Evolutionary conservation across 2,888 invertebrate species (phyloP), one percentile per base, ranked within the genome.

Genomic region (Dioctria rufipes): DNA sequence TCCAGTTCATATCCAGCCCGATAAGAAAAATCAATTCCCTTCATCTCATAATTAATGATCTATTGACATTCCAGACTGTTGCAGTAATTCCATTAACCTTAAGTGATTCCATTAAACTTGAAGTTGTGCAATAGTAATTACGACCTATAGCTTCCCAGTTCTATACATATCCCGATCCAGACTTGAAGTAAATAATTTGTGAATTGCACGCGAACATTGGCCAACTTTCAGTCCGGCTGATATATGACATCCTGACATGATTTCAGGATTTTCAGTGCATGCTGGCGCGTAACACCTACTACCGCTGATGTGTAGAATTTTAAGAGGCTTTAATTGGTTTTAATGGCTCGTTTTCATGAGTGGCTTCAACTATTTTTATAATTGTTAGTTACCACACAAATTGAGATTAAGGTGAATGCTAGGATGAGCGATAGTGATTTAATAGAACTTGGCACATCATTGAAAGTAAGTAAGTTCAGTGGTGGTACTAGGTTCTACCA

Each of bases 181-280:
- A 61, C 37, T 5, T 5, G n/a, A 61, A 25, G 8, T 8, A 60
- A 60, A 60, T 39, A 61, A 61, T 61, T 61, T 3, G 37, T 11
- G 39, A 39, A 39, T 61, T 61, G 37, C 61, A 61, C 61, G 61
- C 61, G 3, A 61, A 61, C 61, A 5, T 11, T 8, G 61, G n/a
- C 46, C 67, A 25, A 6, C 25, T 13, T 25, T 3, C 46, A 11
- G 54, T 4, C 43, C 13, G 13, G 25, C 25, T 67, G 67, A 67
- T 67, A 67, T 67, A 67, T 46, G 67, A 67, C 67, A 67, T 46
- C 9, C 13, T 43, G 67, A 67, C 67, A 67, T 67, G 67, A 25
- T 46, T 43, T 43, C 67, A 46, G 8, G 6, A 5, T 25, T 3
- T 49, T 46, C 40, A 46, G 8, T n/a, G 13, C 67, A 43, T 67